Conservation (phyloP, 2,797 vertebrate species). For the Alosa sapidissima region DNA sequence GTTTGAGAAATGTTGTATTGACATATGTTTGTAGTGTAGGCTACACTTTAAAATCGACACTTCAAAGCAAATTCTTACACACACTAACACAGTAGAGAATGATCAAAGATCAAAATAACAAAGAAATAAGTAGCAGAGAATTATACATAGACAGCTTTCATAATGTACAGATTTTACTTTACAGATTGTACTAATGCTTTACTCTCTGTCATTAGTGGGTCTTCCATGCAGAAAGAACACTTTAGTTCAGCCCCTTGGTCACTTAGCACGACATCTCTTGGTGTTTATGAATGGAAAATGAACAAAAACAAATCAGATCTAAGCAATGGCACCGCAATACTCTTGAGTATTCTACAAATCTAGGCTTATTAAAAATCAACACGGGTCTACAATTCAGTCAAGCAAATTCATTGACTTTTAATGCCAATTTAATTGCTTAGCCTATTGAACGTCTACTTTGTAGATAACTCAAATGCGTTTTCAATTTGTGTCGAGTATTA, state of each 20-base stretch:
- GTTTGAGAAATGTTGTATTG: too few relatives aligned
- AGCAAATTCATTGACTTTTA: not conserved
- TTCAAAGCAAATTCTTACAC: too few relatives aligned
- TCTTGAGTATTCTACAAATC: not conserved
- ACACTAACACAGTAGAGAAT: too few relatives aligned
- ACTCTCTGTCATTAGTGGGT: not conserved
- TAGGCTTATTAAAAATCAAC: not conserved
- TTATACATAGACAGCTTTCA: not conserved
- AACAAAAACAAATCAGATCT: not conserved
- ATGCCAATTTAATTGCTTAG: not conserved
- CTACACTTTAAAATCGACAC: too few relatives aligned
- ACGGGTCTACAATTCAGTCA: not conserved
- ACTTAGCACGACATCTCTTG: too few relatives aligned
- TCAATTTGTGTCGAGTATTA: not conserved
- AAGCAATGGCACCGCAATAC: not conserved
- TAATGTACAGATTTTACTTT: not conserved
- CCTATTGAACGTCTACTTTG: not conserved
- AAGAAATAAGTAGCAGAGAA: not conserved
- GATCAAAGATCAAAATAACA: not conserved
- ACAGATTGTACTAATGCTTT: not conserved
- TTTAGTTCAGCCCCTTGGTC: too few relatives aligned
- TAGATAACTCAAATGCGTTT: slow-evolving; percentile 3
- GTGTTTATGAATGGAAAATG: not conserved
- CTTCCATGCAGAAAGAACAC: not conserved
- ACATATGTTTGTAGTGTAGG: too few relatives aligned